Base-by-base conservation (phyloP, 2,797 vertebrate genomes). In the Epinephelus awoara region DNA sequence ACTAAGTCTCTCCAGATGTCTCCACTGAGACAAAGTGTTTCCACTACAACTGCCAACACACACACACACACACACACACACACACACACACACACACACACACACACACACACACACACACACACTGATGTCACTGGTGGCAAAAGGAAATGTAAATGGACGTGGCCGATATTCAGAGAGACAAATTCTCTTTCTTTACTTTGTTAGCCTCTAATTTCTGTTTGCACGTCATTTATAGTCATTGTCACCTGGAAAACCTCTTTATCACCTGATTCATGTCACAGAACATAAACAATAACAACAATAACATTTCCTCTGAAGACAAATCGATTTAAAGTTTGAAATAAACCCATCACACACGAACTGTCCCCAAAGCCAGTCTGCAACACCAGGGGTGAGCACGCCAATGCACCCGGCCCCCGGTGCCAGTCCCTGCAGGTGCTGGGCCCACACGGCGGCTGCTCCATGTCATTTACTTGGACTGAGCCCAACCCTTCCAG, bases 1-100 rank as follows among this genome's bases (percentile, higher is more conserved):
- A 25, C 29, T 63, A 82, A 89, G 67, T 79, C 66, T 85, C 83
- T 84, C 89, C 86, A 88, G 83, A 91, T 91, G 88, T 83, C 63
- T 80, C 73, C 82, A 67, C 55, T 47, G 75, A 63, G 75, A 79
- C 85, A 64, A 63, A 79, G 49, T 56, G 81, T 90, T 89, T 89
- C 84, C 90, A 85, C 67, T 27, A 10, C 6, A 0, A 46, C 61
- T 75, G 84, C 89, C 87, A 87, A 52, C 79, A 52, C 58, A 51
- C 59, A 19, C 59, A 9, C 58, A 56, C 12, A 75, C 21, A 44
- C 44, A 44, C 63, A 54, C 55, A 47, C 56, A 68, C 29, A 68
- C 61, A 23, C 23, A 23, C 23, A 23, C 23, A 23, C 56, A 68
- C 29, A 68, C 61, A 61, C 52, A 70, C 46, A 44, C 44, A 44